A percentile compares a stretch with the other conserved stretches of the same genome.
phyloP scores from a whole-genome alignment of 2,888 invertebrate species.

The Scrobipalpa costella region DNA sequence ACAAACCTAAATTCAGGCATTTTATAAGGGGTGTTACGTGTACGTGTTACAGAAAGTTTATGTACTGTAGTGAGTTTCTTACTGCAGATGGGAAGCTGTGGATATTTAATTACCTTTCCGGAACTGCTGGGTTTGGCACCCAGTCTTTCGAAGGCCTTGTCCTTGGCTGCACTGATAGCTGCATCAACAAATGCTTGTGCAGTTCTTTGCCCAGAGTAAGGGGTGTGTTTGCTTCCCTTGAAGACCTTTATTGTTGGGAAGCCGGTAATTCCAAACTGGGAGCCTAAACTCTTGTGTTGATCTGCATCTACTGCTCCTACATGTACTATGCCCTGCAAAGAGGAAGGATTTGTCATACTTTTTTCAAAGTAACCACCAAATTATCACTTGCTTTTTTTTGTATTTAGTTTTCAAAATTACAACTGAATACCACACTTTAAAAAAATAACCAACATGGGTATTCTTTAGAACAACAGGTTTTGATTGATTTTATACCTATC shows the following conservation, averaged over 20 bases:
- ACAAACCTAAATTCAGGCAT: background rate
- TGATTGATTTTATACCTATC: no score
- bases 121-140: conserved; percentile 80
- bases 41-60: background rate
- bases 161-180: conserved; percentile 88
- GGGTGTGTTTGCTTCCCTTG: conserved; percentile 91
- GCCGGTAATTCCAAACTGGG: conserved; percentile 91
- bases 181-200: conserved; percentile 93
- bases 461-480: no score
- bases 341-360: conserved; percentile 13
- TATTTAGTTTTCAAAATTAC: no score
- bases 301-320: conserved; percentile 97
- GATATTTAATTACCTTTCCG: conserved; percentile 61
- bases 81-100: background rate
- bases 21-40: background rate
- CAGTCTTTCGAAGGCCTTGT: conserved; percentile 86
- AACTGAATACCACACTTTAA: no score
- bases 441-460: no score
- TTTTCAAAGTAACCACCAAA: background rate
- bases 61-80: background rate
- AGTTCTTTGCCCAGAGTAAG: conserved; percentile 92
- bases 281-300: conserved; percentile 89
- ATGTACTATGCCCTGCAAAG: conserved; percentile 90
- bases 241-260: conserved; percentile 99
- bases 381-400: no score